These are phyloP conservation scores for Tinamus guttatus DNA, from an alignment of 2,113 vertebrate genomes.

Conservation along the genomic window DNA sequence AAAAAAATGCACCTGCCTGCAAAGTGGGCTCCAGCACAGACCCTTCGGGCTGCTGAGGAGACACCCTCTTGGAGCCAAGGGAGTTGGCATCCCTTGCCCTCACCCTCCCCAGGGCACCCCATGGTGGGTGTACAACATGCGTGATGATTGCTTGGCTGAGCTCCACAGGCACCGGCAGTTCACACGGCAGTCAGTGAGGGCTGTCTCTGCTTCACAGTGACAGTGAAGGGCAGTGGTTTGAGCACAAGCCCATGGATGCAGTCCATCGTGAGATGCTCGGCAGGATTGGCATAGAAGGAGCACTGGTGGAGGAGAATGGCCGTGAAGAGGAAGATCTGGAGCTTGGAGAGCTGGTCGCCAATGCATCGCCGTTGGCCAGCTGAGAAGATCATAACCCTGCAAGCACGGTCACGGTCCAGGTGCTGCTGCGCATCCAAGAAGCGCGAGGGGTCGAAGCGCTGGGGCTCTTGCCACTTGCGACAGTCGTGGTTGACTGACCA, in stretches of 20 bases:
- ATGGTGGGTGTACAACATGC: too few relatives aligned
- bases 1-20: not conserved
- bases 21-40: accelerated
- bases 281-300: slow-evolving; percentile 78
- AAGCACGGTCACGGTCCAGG: slow-evolving; percentile 77
- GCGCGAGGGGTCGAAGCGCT: slow-evolving; percentile 82
- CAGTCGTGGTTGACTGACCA: slow-evolving; percentile 90
- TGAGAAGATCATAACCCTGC: slow-evolving; percentile 87
- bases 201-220: slow-evolving; percentile 78
- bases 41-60: not conserved
- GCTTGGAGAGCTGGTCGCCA: slow-evolving; percentile 84
- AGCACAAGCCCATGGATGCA: slow-evolving; percentile 82
- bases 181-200: not conserved
- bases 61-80: not conserved
- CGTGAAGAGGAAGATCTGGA: slow-evolving; percentile 84
- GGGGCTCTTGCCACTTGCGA: slow-evolving; percentile 83
- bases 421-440: slow-evolving; percentile 78
- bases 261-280: slow-evolving; percentile 72
- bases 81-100: not conserved
- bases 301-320: slow-evolving; percentile 87
- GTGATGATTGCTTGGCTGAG: too few relatives aligned
- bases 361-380: slow-evolving; percentile 86
- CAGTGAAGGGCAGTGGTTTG: slow-evolving; percentile 74
- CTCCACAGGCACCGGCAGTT: not conserved
- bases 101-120: too few relatives aligned